A percentile compares a stretch with the other conserved stretches of the same genome.
Conservation (phyloP, 2,113 vertebrate species). For the Aphyosemion australe region DNA sequence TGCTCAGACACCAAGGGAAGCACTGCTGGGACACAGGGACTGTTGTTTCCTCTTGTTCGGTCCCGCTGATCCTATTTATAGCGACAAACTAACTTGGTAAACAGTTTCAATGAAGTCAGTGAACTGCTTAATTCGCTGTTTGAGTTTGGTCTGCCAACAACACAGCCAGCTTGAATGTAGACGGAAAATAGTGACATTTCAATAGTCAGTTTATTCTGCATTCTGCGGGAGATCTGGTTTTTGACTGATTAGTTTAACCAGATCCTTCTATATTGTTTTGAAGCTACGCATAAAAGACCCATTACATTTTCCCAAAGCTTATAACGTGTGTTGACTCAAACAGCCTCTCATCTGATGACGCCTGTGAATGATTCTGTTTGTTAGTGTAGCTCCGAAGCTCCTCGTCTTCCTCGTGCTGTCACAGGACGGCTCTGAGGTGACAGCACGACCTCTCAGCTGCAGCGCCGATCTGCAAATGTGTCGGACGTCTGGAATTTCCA, state of each 20-base stretch:
- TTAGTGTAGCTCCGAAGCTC: slow-evolving; percentile 1
- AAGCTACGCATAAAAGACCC: background rate
- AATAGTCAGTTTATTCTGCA: too few species aligned
- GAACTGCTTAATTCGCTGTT: slow-evolving; percentile 43
- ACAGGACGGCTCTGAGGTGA: slow-evolving; percentile 36
- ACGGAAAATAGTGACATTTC: slow-evolving; percentile 11
- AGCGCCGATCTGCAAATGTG: slow-evolving; percentile 4
- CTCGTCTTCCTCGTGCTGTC: slow-evolving; percentile 50
- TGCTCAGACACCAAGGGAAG: slow-evolving; percentile 50
- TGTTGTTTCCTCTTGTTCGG: slow-evolving; percentile 48
- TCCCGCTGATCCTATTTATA: slow-evolving; percentile 52
- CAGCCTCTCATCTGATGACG: background rate
- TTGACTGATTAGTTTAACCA: too few species aligned
- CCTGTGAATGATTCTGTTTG: slow-evolving; percentile 38
- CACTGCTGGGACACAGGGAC: slow-evolving; percentile 55
- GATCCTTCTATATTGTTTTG: too few species aligned
- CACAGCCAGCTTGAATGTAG: slow-evolving; percentile 11
- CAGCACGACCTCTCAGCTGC: slow-evolving; percentile 27
- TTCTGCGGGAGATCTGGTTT: too few species aligned
- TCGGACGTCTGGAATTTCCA: slow-evolving; percentile 21
- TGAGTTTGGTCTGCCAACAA: slow-evolving; percentile 27
- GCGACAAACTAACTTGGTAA: slow-evolving; percentile 50
- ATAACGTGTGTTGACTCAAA: background rate
- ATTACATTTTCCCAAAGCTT: background rate
- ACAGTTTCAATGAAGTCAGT: slow-evolving; percentile 46